Percentiles rank a stretch among this genome's conserved stretches.
These are phyloP conservation scores for Pachliopta kotzebuea DNA, from an alignment of 2,888 invertebrate species.

Conservation along the genomic window DNA sequence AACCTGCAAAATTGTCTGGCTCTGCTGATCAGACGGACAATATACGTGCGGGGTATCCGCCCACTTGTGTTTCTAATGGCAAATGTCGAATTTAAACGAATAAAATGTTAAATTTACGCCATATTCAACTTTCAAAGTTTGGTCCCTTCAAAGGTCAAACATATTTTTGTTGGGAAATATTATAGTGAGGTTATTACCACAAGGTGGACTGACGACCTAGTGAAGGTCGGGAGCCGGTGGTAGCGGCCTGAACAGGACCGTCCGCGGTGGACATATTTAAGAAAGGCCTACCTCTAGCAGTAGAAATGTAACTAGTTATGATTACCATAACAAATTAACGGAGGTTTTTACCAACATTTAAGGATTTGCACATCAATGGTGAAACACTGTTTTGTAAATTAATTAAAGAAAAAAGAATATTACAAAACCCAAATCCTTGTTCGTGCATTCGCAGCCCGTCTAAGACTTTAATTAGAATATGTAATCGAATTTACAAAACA, in stretches of 20 bases:
- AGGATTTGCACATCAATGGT: not conserved
- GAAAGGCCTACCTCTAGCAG: too few species aligned
- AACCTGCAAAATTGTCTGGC: conserved; percentile 54
- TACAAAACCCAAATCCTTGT: not conserved
- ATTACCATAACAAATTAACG: too few species aligned
- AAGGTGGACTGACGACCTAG: not conserved
- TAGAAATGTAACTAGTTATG: too few species aligned
- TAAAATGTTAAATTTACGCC: conserved; percentile 23
- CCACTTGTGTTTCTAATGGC: conserved; percentile 20
- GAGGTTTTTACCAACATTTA: not conserved
- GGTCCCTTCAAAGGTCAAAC: conserved; percentile 12
- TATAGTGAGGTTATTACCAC: not conserved
- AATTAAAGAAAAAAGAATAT: not conserved
- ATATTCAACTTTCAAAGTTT: conserved; percentile 6
- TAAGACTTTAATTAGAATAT: conserved; percentile 25
- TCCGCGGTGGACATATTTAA: too few species aligned
- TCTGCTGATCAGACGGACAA: conserved; percentile 44
- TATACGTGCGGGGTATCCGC: conserved; percentile 22
- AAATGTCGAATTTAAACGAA: conserved; percentile 15
- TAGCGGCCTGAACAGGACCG: too few species aligned
- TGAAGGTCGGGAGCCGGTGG: not conserved
- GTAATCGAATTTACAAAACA: conserved; percentile 26
- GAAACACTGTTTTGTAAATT: not conserved
- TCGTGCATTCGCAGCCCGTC: conserved; percentile 16
- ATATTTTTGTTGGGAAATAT: not conserved